Evolutionary conservation across 2,113 vertebrate genomes (phyloP), one percentile per base, ranked within the genome.

Genomic region (Caracal caracal): DNA sequence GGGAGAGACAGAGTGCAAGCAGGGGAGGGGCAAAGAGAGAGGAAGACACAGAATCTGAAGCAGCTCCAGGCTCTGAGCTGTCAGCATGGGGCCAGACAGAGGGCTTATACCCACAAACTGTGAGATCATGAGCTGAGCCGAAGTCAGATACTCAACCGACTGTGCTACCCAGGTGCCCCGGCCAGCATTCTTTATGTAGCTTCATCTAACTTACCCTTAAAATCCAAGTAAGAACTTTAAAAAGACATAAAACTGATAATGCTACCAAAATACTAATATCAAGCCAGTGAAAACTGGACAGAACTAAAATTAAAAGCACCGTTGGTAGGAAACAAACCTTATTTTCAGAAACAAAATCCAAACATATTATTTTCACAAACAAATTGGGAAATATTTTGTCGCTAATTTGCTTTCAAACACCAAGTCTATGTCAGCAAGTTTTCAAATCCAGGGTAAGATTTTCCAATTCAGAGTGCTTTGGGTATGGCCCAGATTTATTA

Each of bases 401-500:
- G 13, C 33, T 56, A 22, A 15, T 94, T 92, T 68, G 90, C 4
- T 81, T 93, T 26, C n/a, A 88, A 82, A 90, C 12, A 91, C 30
- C 82, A 80, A 65, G 30, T 51, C 80, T 73, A 26, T 5, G 3
- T 12, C 83, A 68, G 35, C 11, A 94, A 53, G 24, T 65, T 90
- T 93, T 53, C 33, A 51, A 90, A 94, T 68, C 84, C 24, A 88
- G 65, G 81, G 12, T 92, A 92, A 93, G 33, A 79, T 83, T 93
- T 33, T 73, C 43, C 5, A 79, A 83, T 86, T 87, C 11, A 61
- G 33, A 47, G 82, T n/a, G 10, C 22, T 94, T 79, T 96, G 28
- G n/a, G 79, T 65, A 17, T 94, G 95, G 53, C 3, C 63, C 26
- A 97, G 65, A 88, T 59, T 65, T 92, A 82, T 82, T 90, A 95